These are phyloP conservation scores for Nasonovia ribisnigri DNA, from an alignment of 2,888 invertebrate species.

Conservation along the genomic window DNA sequence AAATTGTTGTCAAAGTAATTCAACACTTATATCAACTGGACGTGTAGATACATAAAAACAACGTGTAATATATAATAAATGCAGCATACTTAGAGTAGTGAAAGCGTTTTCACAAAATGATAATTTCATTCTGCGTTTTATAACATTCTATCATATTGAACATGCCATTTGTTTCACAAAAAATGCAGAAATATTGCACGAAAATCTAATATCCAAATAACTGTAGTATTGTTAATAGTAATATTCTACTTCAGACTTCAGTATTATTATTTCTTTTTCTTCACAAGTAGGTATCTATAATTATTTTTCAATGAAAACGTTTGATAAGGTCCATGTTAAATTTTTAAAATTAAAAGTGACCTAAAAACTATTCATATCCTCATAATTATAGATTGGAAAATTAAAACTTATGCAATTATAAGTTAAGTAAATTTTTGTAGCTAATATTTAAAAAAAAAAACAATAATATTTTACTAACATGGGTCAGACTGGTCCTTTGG, in stretches of 20 bases:
- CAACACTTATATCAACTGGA: background rate
- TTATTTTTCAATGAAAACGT: background rate
- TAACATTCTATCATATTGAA: background rate
- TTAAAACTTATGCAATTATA: background rate
- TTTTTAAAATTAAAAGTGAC: background rate
- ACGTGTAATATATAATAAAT: background rate
- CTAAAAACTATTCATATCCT: background rate
- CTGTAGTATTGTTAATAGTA: background rate
- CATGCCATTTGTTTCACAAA: background rate
- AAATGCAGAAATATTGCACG: background rate
- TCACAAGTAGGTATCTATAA: background rate
- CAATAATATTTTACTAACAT: no score
- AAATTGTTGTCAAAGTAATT: constrained; percentile 3
- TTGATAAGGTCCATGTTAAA: background rate
- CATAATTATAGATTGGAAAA: background rate
- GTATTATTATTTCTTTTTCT: background rate
- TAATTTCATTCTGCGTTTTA: background rate
- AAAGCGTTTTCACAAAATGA: background rate
- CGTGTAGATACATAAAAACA: background rate
- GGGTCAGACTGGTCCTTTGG: no score
- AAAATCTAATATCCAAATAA: background rate
- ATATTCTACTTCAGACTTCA: background rate
- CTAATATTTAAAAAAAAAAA: background rate
- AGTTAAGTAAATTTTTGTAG: background rate
- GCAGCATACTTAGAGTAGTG: background rate